Evolutionary conservation across 2,113 vertebrate genomes (phyloP).

Genomic region (Nasalis larvatus): DNA sequence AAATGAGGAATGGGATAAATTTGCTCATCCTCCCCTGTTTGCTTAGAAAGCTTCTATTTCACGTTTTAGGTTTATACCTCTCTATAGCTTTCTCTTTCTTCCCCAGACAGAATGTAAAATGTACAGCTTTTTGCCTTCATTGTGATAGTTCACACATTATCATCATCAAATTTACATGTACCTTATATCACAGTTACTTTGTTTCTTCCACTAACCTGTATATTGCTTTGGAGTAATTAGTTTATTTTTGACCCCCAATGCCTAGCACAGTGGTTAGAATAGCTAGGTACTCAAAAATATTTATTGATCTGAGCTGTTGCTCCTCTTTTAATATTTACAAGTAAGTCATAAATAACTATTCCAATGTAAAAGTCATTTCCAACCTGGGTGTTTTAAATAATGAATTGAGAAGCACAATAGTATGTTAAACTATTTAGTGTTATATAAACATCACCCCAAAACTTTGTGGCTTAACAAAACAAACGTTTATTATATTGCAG

Average conservation of each 20-base stretch:
- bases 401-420: not conserved
- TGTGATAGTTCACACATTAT: not conserved
- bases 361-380: not conserved
- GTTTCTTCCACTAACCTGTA: not conserved
- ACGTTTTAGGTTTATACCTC: not conserved
- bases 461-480: not conserved
- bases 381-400: not conserved
- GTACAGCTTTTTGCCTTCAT: not conserved
- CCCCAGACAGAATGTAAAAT: not conserved
- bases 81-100: not conserved
- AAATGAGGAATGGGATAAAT: not conserved
- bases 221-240: not conserved
- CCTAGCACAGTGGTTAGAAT: not conserved
- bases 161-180: not conserved
- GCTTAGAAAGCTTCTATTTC: not conserved
- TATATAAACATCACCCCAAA: not conserved
- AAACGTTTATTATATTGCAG: not conserved
- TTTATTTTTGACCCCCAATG: not conserved
- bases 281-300: not conserved
- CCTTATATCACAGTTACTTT: not conserved
- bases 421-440: not conserved
- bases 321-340: not conserved
- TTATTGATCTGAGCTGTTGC: not conserved
- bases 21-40: not conserved
- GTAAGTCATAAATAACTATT: not conserved